A percentile compares a stretch with the other conserved stretches of the same genome.
These are phyloP conservation scores for Periophthalmodon schlosseri DNA, from an alignment of 2,113 vertebrate species.

Conservation along the genomic window DNA sequence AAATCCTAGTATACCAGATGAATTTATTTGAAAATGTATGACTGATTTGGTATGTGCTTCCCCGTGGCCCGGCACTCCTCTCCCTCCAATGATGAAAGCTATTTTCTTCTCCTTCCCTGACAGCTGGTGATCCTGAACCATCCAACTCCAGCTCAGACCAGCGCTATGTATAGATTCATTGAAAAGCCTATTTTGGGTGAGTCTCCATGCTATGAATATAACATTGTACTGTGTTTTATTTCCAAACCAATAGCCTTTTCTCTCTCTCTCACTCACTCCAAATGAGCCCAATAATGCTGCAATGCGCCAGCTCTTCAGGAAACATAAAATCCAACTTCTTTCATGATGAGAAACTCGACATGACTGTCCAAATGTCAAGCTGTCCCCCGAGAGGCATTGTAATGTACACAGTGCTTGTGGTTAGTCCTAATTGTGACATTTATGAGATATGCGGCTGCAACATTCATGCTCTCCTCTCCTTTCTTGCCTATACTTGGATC, in stretches of 20 bases:
- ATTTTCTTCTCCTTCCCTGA: conserved; percentile 66
- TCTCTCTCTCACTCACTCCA: conserved; percentile 38
- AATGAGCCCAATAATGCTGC: conserved; percentile 59
- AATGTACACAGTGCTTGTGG: conserved; percentile 61
- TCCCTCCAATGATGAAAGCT: conserved; percentile 62
- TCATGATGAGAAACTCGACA: conserved; percentile 58
- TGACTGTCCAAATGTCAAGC: conserved; percentile 74
- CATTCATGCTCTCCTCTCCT: conserved; percentile 42
- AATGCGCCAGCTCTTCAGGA: conserved; percentile 53
- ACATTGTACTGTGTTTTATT: conserved; percentile 50
- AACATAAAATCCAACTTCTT: conserved; percentile 51
- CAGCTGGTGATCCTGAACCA: conserved; percentile 69
- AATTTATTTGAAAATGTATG: conserved; percentile 59
- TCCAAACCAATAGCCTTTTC: conserved; percentile 44
- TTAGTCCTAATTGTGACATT: conserved; percentile 76
- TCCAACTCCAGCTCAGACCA: conserved; percentile 66
- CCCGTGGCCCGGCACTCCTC: conserved; percentile 48
- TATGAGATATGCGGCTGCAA: conserved; percentile 65
- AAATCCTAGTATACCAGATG: conserved; percentile 52
- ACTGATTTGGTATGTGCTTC: conserved; percentile 57
- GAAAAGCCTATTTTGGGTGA: conserved; percentile 51
- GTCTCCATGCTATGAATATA: conserved; percentile 60
- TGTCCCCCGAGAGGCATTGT: conserved; percentile 59
- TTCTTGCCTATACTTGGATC: conserved; percentile 41
- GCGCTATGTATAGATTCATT: conserved; percentile 68